Evolutionary conservation across 2,888 invertebrate species (phyloP), one percentile per base, ranked within the genome.

Genomic region (Sericinus montela): DNA sequence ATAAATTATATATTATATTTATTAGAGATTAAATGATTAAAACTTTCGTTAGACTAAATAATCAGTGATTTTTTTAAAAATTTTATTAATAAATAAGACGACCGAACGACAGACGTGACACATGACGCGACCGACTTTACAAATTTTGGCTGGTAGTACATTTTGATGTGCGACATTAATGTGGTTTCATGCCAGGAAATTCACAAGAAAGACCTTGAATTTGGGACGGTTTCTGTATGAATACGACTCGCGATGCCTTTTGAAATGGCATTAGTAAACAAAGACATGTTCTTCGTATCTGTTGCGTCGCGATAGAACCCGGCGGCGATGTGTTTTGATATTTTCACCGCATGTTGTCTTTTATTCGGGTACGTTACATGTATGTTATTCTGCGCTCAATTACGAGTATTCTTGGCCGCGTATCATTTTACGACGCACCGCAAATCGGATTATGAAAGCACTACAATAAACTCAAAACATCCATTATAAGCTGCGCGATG

Each of bases 161-260:
- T 19, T 19, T 19, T 19, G 19, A 19, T 3, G 19, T 36, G 28
- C 28, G 70, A 66, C 60, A 66, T 64, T 62, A 72, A 70, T 62
- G 68, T 73, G 71, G 65, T 76, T 67, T 67, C 65, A 76, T 85
- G 87, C 87, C 87, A 88, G 84, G 67, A 79, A 85, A 87, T 86
- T 76, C 63, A 65, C 54, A 60, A 68, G 65, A 56, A 62, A 72
- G 72, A 70, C 80, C 80, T 80, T 80, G 81, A 69, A 60, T 64
- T 60, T 55, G 57, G 63, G 67, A 62, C 69, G 75, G 67, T 80
- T 81, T 81, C 76, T 75, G 70, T 65, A 63, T 66, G 72, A 72
- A 76, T 75, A 73, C 65, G 32, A 66, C 67, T 77, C 79, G 82
- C 78, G 63, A 68, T 62, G 72, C 69, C 75, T 75, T 72, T 72